Conservation (phyloP, 2,888 invertebrate species). For the Dryomyza anilis region DNA sequence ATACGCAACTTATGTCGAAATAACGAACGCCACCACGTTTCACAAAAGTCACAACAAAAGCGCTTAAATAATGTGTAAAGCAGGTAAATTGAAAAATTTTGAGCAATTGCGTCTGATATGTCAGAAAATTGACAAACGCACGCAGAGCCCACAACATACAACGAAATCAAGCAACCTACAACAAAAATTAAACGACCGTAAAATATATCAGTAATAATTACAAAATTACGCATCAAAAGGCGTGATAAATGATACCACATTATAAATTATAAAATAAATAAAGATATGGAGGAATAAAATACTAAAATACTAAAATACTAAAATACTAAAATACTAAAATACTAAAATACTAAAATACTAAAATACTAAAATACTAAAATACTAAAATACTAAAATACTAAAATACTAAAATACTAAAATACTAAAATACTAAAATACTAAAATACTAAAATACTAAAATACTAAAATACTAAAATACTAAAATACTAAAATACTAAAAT, state of each 20-base stretch:
- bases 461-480: too few species aligned
- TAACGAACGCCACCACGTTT: background rate
- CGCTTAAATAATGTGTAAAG: background rate
- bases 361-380: too few species aligned
- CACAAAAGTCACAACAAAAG: background rate
- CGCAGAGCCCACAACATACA: too few species aligned
- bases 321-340: too few species aligned
- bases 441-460: too few species aligned
- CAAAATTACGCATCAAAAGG: background rate
- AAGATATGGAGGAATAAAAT: too few species aligned
- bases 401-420: too few species aligned
- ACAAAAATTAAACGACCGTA: background rate
- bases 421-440: too few species aligned
- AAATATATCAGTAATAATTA: background rate
- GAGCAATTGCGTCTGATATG: background rate
- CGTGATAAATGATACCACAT: background rate
- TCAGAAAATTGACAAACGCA: background rate
- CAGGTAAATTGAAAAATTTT: background rate
- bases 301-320: too few species aligned
- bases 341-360: too few species aligned
- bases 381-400: too few species aligned
- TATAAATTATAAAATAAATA: background rate
- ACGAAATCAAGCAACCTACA: background rate
- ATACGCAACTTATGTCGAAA: background rate
- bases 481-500: too few species aligned